phyloP scores from a whole-genome alignment of 2,113 vertebrate genomes.

The Ahaetulla prasina region DNA sequence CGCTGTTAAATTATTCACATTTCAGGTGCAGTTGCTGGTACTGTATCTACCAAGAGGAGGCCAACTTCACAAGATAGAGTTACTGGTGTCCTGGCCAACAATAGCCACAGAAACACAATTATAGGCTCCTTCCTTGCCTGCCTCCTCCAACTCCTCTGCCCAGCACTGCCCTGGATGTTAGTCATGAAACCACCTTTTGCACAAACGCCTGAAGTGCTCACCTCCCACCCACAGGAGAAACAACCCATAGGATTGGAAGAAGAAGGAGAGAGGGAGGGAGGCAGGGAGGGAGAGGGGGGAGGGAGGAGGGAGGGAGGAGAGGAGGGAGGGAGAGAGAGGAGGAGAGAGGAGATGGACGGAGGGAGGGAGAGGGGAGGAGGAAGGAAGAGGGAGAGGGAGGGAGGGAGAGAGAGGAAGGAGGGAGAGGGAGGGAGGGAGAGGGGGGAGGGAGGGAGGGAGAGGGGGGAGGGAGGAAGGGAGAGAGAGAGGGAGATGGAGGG shows the following conservation, averaged over 20 bases:
- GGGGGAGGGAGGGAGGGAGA: no score
- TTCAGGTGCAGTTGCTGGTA: conserved; percentile 41
- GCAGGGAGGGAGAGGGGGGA: no score
- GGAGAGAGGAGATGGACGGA: no score
- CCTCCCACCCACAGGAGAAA: accelerated
- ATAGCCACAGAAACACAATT: conserved; percentile 44
- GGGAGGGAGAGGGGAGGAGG: no score
- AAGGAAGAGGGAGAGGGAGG: no score
- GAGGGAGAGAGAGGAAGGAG: no score
- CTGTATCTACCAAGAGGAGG: conserved; percentile 43
- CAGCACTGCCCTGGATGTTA: background rate
- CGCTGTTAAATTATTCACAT: conserved; percentile 29
- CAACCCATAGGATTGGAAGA: background rate
- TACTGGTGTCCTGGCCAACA: conserved; percentile 40
- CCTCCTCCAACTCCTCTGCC: background rate
- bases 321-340: no score
- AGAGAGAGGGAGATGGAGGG: no score
- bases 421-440: no score
- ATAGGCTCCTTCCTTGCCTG: background rate
- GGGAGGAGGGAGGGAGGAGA: no score
- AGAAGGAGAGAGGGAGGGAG: no score
- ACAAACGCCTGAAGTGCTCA: background rate
- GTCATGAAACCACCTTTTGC: accelerated
- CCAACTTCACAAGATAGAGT: conserved; percentile 40
- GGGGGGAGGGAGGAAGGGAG: no score